Evolutionary conservation across 53 echinoderm and acorn worm species (phyloP).

Genomic region (Henricia sp.): DNA sequence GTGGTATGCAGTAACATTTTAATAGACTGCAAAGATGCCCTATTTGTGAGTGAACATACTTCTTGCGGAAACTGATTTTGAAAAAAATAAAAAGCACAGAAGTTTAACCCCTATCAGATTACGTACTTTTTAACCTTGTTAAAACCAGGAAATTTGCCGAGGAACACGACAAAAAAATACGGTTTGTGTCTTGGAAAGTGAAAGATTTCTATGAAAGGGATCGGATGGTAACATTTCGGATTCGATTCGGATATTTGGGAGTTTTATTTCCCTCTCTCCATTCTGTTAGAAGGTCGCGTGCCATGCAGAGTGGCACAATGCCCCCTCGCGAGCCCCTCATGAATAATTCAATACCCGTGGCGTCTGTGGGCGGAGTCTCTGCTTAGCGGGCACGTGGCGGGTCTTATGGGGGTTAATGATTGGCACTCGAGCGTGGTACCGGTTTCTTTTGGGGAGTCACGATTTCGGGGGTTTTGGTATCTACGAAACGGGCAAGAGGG

Average conservation of each 20-base stretch:
- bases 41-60: too few species aligned
- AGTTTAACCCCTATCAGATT: not conserved
- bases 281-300: constrained; percentile 39
- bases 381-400: constrained; percentile 52
- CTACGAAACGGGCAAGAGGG: not conserved
- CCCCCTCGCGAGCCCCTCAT: constrained; percentile 28
- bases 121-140: not conserved
- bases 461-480: constrained; percentile 34
- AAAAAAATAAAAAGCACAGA: not conserved
- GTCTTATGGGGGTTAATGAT: constrained; percentile 40
- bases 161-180: constrained; percentile 1
- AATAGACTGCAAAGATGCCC: not conserved
- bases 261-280: not conserved
- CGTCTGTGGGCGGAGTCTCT: constrained; percentile 47
- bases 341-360: constrained; percentile 40
- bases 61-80: not conserved
- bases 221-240: constrained; percentile 27
- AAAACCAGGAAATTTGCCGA: not conserved
- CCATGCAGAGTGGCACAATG: constrained; percentile 12
- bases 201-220: constrained; percentile 27
- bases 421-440: constrained; percentile 7
- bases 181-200: constrained; percentile 35
- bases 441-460: constrained; percentile 15
- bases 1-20: constrained; percentile 4
- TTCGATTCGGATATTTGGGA: constrained; percentile 13